A percentile compares a stretch with the other conserved stretches of the same genome.
Conservation (phyloP, 2,113 vertebrate species). For the Holacanthus passer region DNA sequence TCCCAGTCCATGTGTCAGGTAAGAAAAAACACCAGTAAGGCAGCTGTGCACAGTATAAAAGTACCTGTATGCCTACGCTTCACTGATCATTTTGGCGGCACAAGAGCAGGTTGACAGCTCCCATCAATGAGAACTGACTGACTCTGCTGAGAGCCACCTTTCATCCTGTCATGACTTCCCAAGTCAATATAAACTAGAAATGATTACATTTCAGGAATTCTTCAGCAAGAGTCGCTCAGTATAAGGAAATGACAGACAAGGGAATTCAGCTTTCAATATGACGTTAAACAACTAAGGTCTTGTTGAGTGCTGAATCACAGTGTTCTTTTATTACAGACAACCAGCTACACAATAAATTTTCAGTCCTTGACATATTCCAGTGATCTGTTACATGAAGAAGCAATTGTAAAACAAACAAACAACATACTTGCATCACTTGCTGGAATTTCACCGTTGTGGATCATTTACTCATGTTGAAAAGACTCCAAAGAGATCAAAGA, state of each 20-base stretch:
- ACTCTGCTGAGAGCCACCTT: constrained; percentile 12
- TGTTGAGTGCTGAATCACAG: not conserved
- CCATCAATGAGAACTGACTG: not conserved
- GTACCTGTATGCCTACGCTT: not conserved
- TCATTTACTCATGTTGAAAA: not conserved
- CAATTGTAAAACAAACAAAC: not conserved
- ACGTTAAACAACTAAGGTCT: not conserved
- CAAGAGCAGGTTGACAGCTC: not conserved
- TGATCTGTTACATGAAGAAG: not conserved
- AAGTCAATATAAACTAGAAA: not conserved
- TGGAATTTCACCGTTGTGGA: not conserved
- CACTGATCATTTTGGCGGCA: not conserved
- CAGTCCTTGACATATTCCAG: not conserved
- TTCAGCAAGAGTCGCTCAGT: not conserved
- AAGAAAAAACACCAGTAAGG: not conserved
- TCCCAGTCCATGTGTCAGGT: not conserved
- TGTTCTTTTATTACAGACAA: not conserved
- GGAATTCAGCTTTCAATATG: constrained; percentile 9
- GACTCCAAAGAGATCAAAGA: not conserved
- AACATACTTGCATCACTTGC: not conserved
- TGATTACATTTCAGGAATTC: not conserved
- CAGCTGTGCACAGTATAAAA: not conserved
- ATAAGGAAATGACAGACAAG: constrained; percentile 11
- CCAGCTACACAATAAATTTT: too few relatives aligned
- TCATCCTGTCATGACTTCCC: not conserved